Percentiles rank a stretch among this genome's conserved stretches.
Evolutionary conservation across 2,888 invertebrate species (phyloP).

Genomic region (Carterocephalus palaemon): DNA sequence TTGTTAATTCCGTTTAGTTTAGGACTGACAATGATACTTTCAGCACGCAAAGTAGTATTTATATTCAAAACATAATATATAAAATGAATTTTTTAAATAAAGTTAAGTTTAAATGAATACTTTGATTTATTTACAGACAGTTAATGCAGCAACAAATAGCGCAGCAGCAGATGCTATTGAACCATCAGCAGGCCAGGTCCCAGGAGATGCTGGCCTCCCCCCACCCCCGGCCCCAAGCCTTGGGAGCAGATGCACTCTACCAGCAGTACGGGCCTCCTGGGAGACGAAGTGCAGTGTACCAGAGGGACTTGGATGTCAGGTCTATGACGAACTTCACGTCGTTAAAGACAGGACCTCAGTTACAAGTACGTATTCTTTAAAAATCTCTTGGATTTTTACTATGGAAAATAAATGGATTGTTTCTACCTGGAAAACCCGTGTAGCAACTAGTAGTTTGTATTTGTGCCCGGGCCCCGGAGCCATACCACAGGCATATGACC

Average conservation of each 20-base stretch:
- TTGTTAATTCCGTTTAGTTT: too few species aligned
- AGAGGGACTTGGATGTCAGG: slow-evolving; percentile 65
- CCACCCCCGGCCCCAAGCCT: slow-evolving; percentile 53
- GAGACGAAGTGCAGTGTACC: slow-evolving; percentile 65
- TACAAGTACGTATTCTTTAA: slow-evolving; percentile 53
- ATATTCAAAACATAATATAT: too few species aligned
- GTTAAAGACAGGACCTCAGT: slow-evolving; percentile 61
- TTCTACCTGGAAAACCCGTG: too few species aligned
- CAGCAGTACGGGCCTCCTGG: slow-evolving; percentile 73
- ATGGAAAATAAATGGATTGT: too few species aligned
- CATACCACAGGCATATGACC: too few species aligned
- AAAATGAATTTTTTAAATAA: too few species aligned
- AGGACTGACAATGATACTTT: too few species aligned
- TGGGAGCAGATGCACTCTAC: slow-evolving; percentile 71
- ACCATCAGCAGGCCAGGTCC: slow-evolving; percentile 70
- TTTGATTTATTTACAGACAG: slow-evolving; percentile 51
- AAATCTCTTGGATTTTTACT: too few species aligned
- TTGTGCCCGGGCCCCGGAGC: too few species aligned
- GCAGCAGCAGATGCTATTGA: slow-evolving; percentile 72
- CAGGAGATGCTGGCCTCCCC: slow-evolving; percentile 77
- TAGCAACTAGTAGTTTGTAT: too few species aligned
- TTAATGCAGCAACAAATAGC: slow-evolving; percentile 71
- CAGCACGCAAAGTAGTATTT: too few species aligned
- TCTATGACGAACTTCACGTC: slow-evolving; percentile 73
- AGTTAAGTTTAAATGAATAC: too few species aligned